Evolutionary conservation across 1,140 invertebrate genomes (phyloP).

Genomic region (Pectinophora gossypiella): DNA sequence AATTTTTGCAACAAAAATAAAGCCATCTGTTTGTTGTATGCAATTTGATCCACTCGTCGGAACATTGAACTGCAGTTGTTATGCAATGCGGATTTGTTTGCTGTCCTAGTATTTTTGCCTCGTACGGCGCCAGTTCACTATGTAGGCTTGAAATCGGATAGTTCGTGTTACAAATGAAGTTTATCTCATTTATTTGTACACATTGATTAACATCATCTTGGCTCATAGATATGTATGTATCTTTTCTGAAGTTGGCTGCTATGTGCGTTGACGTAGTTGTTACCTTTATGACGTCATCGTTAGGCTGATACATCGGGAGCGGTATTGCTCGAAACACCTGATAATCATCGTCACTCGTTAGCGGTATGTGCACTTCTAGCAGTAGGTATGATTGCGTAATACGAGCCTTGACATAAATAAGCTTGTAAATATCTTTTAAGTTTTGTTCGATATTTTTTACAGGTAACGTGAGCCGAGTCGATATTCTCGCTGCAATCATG

Average conservation of each 20-base stretch:
- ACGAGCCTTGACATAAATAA: conserved; percentile 16
- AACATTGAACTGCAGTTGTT: not conserved
- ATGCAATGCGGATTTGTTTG: conserved; percentile 2
- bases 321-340: conserved; percentile 3
- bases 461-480: conserved; percentile 16
- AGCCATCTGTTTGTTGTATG: not conserved
- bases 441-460: conserved; percentile 11
- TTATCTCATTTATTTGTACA: conserved; percentile 6
- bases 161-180: conserved; percentile 11
- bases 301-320: conserved; percentile 3
- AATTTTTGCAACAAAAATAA: not conserved
- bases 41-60: conserved; percentile 6
- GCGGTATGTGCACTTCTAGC: conserved; percentile 16
- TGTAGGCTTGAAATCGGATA: conserved; percentile 11
- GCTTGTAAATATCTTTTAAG: conserved; percentile 13
- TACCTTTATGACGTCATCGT: not conserved
- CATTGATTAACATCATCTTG: conserved; percentile 12
- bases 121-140: conserved; percentile 8
- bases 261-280: conserved; percentile 6
- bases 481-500: conserved; percentile 15
- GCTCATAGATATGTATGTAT: conserved; percentile 5
- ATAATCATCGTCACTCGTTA: conserved; percentile 13
- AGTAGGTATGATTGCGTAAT: conserved; percentile 14
- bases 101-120: conserved; percentile 17
- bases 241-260: conserved; percentile 13